These are phyloP conservation scores for Periplaneta americana DNA, from an alignment of 1,140 invertebrate genomes.

Conservation along the genomic window DNA sequence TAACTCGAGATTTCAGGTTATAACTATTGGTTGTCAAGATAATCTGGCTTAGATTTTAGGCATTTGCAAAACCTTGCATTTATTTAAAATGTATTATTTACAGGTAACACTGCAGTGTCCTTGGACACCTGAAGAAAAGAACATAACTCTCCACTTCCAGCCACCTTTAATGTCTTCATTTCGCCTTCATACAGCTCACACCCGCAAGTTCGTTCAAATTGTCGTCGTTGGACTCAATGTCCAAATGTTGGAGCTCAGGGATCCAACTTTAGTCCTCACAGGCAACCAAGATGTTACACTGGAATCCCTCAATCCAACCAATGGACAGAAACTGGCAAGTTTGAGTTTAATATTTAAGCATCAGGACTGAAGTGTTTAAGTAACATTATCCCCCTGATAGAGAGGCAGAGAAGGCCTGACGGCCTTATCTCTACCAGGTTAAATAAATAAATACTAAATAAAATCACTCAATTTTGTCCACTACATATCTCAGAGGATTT, in stretches of 20 bases:
- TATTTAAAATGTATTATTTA: slow-evolving; percentile 27
- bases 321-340: slow-evolving; percentile 27
- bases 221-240: slow-evolving; percentile 61
- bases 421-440: too few relatives aligned
- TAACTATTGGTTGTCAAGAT: too few relatives aligned
- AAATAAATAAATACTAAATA: too few relatives aligned
- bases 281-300: slow-evolving; percentile 17
- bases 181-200: slow-evolving; percentile 74
- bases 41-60: too few relatives aligned
- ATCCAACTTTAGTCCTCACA: background rate
- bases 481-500: too few relatives aligned
- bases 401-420: too few relatives aligned
- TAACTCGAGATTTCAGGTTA: too few relatives aligned
- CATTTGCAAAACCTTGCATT: too few relatives aligned
- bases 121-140: slow-evolving; percentile 61
- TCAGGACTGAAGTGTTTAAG: too few relatives aligned
- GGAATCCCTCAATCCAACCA: slow-evolving; percentile 15
- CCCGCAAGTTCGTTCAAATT: slow-evolving; percentile 75
- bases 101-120: slow-evolving; percentile 64
- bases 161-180: slow-evolving; percentile 73
- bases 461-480: too few relatives aligned
- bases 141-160: slow-evolving; percentile 68
- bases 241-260: slow-evolving; percentile 30
- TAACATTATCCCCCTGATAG: too few relatives aligned
- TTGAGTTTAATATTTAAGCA: too few relatives aligned